Conservation (phyloP, 2,113 vertebrate genomes). For the Antechinus stuartii region DNA sequence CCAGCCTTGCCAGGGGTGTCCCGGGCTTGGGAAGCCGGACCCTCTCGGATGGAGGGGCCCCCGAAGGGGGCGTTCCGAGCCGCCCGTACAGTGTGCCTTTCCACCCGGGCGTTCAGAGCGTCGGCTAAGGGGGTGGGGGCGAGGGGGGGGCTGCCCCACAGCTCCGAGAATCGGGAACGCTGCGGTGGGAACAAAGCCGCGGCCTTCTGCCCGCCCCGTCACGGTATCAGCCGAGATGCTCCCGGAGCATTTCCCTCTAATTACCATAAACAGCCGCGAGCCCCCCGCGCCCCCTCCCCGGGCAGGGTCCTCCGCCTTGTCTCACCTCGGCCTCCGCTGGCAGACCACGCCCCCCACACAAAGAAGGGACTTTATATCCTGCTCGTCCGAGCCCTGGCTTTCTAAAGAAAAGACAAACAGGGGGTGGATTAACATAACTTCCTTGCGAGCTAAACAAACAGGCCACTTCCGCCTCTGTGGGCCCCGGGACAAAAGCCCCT, state of each 20-base stretch:
- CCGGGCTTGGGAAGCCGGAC: slow-evolving; percentile 66
- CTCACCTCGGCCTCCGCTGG: slow-evolving; percentile 55
- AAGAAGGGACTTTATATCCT: slow-evolving; percentile 69
- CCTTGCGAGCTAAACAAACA: slow-evolving; percentile 82
- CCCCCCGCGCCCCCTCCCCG: slow-evolving; percentile 57
- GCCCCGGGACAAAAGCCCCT: background rate
- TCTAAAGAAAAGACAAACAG: slow-evolving; percentile 79
- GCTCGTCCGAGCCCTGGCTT: background rate
- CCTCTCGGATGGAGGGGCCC: slow-evolving; percentile 68
- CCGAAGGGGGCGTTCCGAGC: slow-evolving; percentile 68
- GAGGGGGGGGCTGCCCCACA: slow-evolving; percentile 15
- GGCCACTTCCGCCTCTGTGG: slow-evolving; percentile 46
- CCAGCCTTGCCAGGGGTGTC: slow-evolving; percentile 26
- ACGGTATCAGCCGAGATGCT: slow-evolving; percentile 72
- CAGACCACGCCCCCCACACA: slow-evolving; percentile 66
- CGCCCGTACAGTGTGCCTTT: slow-evolving; percentile 81
- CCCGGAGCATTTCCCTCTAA: slow-evolving; percentile 82
- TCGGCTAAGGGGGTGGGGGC: slow-evolving; percentile 59
- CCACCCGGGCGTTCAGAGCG: slow-evolving; percentile 50
- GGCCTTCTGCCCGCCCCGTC: slow-evolving; percentile 77
- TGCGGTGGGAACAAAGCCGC: slow-evolving; percentile 75
- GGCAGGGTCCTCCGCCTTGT: slow-evolving; percentile 73
- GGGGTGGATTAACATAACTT: slow-evolving; percentile 77
- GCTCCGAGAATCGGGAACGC: slow-evolving; percentile 73
- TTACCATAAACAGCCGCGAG: slow-evolving; percentile 85